Conservation (phyloP, 2,797 vertebrate genomes). For the Myiotriccus ornatus region DNA sequence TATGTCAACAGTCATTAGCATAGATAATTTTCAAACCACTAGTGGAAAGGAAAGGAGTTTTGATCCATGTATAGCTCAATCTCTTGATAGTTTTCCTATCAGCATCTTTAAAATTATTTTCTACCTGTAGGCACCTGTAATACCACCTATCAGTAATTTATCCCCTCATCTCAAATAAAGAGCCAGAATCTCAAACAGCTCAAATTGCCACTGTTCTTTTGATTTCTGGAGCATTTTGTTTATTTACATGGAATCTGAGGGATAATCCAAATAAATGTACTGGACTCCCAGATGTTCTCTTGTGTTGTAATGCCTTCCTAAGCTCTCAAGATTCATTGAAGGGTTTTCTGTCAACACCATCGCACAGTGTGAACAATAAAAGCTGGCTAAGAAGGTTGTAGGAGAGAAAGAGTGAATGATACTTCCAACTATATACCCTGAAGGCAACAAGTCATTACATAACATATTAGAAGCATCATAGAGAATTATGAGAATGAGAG, state of each 20-base stretch:
- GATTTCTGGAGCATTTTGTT: background rate
- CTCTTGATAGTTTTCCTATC: conserved; percentile 41
- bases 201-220: conserved; percentile 6
- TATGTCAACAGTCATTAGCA: conserved; percentile 30
- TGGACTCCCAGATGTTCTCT: background rate
- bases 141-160: background rate
- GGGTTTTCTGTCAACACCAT: background rate
- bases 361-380: background rate
- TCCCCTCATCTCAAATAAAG: conserved; percentile 33
- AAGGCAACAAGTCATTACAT: background rate
- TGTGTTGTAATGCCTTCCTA: conserved; percentile 12
- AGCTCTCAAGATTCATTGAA: background rate
- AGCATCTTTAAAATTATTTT: conserved; percentile 51
- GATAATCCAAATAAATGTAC: conserved; percentile 6
- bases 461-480: background rate
- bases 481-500: background rate
- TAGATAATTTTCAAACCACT: conserved; percentile 53
- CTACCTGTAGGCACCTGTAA: conserved; percentile 57
- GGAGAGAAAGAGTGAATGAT: background rate
- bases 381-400: background rate
- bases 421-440: background rate
- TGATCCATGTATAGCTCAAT: conserved; percentile 50
- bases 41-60: conserved; percentile 66
- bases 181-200: conserved; percentile 28
- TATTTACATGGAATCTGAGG: conserved; percentile 12